Evolutionary conservation across 2,888 invertebrate species (phyloP), one percentile per base, ranked within the genome.

Genomic region (Belgica antarctica): DNA sequence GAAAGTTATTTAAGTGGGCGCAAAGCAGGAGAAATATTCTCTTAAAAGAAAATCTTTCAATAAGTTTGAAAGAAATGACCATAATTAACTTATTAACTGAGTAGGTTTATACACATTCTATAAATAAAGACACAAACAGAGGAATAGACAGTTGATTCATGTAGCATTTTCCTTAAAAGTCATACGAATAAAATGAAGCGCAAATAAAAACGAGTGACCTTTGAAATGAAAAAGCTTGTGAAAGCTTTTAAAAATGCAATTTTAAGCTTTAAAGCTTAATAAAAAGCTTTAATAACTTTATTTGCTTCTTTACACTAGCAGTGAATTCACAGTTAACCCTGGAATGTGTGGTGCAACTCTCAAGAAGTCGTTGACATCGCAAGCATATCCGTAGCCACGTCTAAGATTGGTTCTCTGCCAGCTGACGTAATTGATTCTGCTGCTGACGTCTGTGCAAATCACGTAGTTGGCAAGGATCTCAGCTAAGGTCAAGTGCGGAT

Each of bases 341-440:
- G 77, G 77, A 71, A 78, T 66, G 47, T 76, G 72, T 17, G 73
- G 72, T 1, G 76, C 76, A 69, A 72, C 73, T 22, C 73, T 72
- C 17, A 74, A 73, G 72, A 79, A 79, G 15, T 77, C 76, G 25
- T 72, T 5, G 1, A 78, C 77, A 57, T 76, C 76, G 57, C 78
- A 78, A 31, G 78, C 77, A 52, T 78, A 78, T 0, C 78, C 78
- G 71, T 78, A 78, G 1, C 78, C 78, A 0, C 74, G 75, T 0
- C 15, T 68, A 7, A 78, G 73, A 70, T 78, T 75, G 0, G 74
- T 72, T 71, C 73, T 74, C 69, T 75, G 74, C 78, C 78, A 78
- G 63, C 71, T 75, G n/a, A 85, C 73, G 82, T 84, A 86, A 65
- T 78, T 77, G 31, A 85, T 76, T 72, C 80, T 76, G 17, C 78